phyloP scores from a whole-genome alignment of 2,797 vertebrate genomes.

The Eospalax fontanierii region DNA sequence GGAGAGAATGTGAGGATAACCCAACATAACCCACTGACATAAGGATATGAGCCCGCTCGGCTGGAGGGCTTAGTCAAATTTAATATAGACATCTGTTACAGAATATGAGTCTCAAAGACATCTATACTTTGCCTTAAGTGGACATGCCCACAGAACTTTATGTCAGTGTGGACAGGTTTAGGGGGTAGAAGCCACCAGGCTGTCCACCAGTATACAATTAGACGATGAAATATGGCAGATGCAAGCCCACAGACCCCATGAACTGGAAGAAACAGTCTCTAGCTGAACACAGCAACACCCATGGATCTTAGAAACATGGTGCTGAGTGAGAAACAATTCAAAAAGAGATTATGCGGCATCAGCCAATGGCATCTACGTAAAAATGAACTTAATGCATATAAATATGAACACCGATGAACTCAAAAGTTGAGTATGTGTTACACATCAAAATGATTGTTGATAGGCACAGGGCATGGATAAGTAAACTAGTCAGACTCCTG shows the following conservation, averaged over 20 bases:
- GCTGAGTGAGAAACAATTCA: background rate
- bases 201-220: background rate
- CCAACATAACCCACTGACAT: background rate
- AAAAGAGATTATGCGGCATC: background rate
- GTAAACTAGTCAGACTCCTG: background rate
- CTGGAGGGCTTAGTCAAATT: background rate
- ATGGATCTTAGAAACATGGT: background rate
- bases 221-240: background rate
- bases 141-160: background rate
- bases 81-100: background rate
- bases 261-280: background rate
- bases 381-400: background rate
- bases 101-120: too few relatives aligned
- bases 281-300: background rate
- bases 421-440: background rate
- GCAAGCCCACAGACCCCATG: background rate
- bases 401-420: background rate
- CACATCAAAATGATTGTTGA: background rate
- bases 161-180: background rate
- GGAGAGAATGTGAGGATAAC: background rate
- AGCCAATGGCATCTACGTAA: conserved; percentile 1
- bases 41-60: rapidly evolving
- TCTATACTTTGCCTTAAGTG: background rate
- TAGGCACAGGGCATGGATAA: background rate
- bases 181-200: background rate